Evolutionary conservation across 2,888 invertebrate genomes (phyloP), one percentile per base, ranked within the genome.

Genomic region (Drosophila leonis): DNA sequence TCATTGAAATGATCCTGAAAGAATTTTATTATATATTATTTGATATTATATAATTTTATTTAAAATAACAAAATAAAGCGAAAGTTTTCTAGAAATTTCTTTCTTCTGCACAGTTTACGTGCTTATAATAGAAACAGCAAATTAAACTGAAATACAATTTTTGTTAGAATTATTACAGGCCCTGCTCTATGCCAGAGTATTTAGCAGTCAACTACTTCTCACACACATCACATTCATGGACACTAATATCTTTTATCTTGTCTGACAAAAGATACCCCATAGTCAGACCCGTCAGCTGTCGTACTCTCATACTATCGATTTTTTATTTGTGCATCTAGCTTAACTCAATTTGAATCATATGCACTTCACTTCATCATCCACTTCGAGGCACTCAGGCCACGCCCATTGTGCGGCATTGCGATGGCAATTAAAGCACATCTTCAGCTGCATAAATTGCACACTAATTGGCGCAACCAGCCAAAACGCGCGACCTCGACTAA

Each of bases 371-470:
- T 59, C 35, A 55, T 54, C 49, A 44, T 41, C 31, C 56, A 64
- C 18, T 37, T 9, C 1, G 18, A 4, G 48, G 18, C 41, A 15
- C 49, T 42, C 24, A 20, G 29, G 29, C 31, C 63, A 55, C 59
- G 51, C 52, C 27, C 54, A 33, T 57, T 54, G 56, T 65, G 68
- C 20, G 57, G 55, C 51, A 31, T 31, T 49, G 41, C 33, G 37
- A 49, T 12, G 64, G 61, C 75, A 75, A 79, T 79, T 79, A 77
- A 79, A 79, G 60, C 77, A 64, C 54, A 49, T 71, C 73, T 71
- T 79, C 54, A 62, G 49, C 44, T 77, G 80, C 80, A 79, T 79
- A 77, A 79, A 77, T 65, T 66, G 39, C 42, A 12, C 60, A 62
- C 80, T 75, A 79, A 77, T 77, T 77, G 77, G 65, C 41, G 61